Conservation (phyloP, 2,113 vertebrate genomes). For the Climacteris rufus region DNA sequence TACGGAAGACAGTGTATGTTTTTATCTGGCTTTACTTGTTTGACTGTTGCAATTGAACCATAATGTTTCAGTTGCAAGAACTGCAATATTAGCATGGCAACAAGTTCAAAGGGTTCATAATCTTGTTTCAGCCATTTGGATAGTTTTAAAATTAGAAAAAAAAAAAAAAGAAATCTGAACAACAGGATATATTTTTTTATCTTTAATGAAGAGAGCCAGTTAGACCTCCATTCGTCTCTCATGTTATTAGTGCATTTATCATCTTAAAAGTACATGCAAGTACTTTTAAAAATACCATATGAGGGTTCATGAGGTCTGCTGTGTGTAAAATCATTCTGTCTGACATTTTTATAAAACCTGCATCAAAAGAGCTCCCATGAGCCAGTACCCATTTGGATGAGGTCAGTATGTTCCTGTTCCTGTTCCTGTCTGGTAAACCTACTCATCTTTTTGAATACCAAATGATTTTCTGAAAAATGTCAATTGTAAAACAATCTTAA, state of each 20-base stretch:
- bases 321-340: neutral
- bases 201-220: neutral
- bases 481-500: conserved; percentile 4
- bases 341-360: conserved; percentile 30
- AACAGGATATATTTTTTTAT: neutral
- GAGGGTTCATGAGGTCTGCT: neutral
- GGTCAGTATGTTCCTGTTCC: neutral
- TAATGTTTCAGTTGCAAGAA: neutral
- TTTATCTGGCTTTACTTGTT: neutral
- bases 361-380: conserved; percentile 16
- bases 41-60: neutral
- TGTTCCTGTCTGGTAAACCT: neutral
- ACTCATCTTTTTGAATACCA: conserved; percentile 8
- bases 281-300: neutral
- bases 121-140: neutral
- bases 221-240: neutral
- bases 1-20: neutral
- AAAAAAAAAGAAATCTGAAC: neutral
- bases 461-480: conserved; percentile 40
- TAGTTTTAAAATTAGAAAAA: neutral
- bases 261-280: neutral
- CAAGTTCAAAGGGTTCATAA: neutral
- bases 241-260: neutral
- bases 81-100: neutral
- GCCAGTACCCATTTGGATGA: neutral